Percentiles rank a stretch among this genome's conserved stretches.
These are phyloP conservation scores for Agrilus planipennis DNA, from an alignment of 1,140 invertebrate species.

Conservation along the genomic window DNA sequence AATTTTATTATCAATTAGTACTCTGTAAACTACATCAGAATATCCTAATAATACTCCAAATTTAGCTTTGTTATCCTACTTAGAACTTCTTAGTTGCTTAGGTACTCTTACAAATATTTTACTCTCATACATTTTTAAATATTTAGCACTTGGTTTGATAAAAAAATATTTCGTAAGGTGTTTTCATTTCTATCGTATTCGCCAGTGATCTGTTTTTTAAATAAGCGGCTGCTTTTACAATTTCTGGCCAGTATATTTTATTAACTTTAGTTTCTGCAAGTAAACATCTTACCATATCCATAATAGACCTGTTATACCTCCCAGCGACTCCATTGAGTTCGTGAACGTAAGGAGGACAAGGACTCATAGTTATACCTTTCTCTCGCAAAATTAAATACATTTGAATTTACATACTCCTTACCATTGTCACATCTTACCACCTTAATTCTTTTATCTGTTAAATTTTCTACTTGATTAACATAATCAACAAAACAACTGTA, in stretches of 20 bases:
- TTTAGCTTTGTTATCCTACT: conserved; percentile 29
- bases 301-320: conserved; percentile 27
- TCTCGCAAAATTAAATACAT: conserved; percentile 13
- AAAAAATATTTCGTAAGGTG: conserved; percentile 10
- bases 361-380: conserved; percentile 25
- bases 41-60: conserved; percentile 7
- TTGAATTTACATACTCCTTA: conserved; percentile 27
- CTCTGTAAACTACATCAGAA: conserved; percentile 3
- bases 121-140: conserved; percentile 17
- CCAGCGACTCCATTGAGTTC: conserved; percentile 32
- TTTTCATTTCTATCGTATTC: conserved; percentile 5
- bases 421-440: conserved; percentile 33
- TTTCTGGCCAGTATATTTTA: conserved; percentile 29
- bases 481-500: conserved; percentile 18
- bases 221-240: conserved; percentile 20
- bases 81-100: conserved; percentile 15
- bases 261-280: conserved; percentile 21
- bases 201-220: conserved; percentile 19
- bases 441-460: conserved; percentile 26
- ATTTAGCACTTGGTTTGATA: conserved; percentile 7
- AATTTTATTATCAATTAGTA: conserved; percentile 8
- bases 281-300: conserved; percentile 17
- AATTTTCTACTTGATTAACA: conserved; percentile 18
- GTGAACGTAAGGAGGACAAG: conserved; percentile 31
- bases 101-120: conserved; percentile 9